A percentile compares a stretch with the other conserved stretches of the same genome.
These are phyloP conservation scores for Parnassius apollo DNA, from an alignment of 2,888 invertebrate species.

Conservation along the genomic window DNA sequence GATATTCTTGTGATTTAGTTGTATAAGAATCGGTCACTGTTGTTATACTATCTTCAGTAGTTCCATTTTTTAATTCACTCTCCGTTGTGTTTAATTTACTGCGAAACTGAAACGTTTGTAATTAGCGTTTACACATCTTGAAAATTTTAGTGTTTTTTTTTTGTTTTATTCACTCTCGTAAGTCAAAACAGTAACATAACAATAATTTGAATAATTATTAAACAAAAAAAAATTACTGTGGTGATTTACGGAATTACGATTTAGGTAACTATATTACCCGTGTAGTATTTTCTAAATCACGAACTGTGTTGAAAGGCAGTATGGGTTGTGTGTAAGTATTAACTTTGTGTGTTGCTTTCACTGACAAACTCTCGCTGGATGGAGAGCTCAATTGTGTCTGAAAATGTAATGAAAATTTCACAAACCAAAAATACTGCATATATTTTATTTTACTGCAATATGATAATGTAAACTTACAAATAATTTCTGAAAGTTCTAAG, in stretches of 20 bases:
- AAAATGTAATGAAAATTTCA: conserved; percentile 44
- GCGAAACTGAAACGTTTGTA: conserved; percentile 57
- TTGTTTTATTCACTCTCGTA: not conserved
- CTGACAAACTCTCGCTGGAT: conserved; percentile 71
- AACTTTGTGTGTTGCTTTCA: conserved; percentile 77
- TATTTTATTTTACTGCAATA: not conserved
- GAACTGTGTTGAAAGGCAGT: conserved; percentile 62
- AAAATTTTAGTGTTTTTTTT: not conserved
- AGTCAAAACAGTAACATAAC: not conserved
- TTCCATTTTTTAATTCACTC: conserved; percentile 32
- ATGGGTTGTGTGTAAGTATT: conserved; percentile 65
- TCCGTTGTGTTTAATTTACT: conserved; percentile 49
- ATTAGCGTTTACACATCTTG: not conserved
- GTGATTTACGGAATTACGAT: not conserved
- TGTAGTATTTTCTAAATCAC: conserved; percentile 62
- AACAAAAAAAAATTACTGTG: not conserved
- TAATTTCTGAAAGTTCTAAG: conserved; percentile 19
- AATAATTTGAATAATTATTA: not conserved
- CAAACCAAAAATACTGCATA: conserved; percentile 6
- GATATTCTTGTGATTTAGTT: conserved; percentile 48
- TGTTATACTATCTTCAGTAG: conserved; percentile 35
- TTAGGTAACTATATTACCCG: conserved; percentile 54
- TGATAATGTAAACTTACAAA: conserved; percentile 28
- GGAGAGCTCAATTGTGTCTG: conserved; percentile 75
- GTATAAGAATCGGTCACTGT: conserved; percentile 42